Conservation (phyloP, 1,140 invertebrate genomes). For the Papilio polytes region DNA sequence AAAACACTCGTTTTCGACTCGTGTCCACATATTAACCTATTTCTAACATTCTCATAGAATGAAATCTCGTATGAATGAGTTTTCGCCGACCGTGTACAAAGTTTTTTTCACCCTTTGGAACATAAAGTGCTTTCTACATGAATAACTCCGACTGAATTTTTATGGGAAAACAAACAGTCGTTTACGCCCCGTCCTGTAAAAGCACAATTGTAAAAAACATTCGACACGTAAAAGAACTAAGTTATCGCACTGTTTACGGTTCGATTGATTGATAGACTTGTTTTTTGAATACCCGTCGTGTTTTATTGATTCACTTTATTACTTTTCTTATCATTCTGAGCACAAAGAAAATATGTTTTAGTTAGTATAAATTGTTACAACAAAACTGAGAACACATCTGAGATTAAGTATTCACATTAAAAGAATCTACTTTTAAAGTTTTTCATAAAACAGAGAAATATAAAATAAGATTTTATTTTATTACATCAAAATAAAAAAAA, state of each 20-base stretch:
- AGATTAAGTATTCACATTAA: no score
- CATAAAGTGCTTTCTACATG: slow-evolving; percentile 38
- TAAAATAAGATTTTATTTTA: no score
- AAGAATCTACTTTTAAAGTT: no score
- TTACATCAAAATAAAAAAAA: no score
- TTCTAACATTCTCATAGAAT: neutral
- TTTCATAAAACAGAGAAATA: no score
- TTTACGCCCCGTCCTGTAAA: neutral
- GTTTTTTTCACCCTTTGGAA: slow-evolving; percentile 20
- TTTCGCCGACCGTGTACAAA: slow-evolving; percentile 16
- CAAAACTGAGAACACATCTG: no score
- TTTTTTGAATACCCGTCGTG: slow-evolving; percentile 28
- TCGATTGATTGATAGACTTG: slow-evolving; percentile 37
- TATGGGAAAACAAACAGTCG: slow-evolving; percentile 38
- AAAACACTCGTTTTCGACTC: neutral
- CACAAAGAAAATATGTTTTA: neutral
- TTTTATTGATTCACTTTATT: slow-evolving; percentile 31
- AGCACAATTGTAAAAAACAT: slow-evolving; percentile 30
- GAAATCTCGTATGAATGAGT: slow-evolving; percentile 19
- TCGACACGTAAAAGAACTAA: slow-evolving; percentile 31
- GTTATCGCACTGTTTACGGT: slow-evolving; percentile 38
- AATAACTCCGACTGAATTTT: slow-evolving; percentile 25
- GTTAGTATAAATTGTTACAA: neutral
- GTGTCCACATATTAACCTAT: neutral
- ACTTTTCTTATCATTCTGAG: neutral